Evolutionary conservation across 2,888 invertebrate species (phyloP).

Genomic region (Sympetrum striolatum): DNA sequence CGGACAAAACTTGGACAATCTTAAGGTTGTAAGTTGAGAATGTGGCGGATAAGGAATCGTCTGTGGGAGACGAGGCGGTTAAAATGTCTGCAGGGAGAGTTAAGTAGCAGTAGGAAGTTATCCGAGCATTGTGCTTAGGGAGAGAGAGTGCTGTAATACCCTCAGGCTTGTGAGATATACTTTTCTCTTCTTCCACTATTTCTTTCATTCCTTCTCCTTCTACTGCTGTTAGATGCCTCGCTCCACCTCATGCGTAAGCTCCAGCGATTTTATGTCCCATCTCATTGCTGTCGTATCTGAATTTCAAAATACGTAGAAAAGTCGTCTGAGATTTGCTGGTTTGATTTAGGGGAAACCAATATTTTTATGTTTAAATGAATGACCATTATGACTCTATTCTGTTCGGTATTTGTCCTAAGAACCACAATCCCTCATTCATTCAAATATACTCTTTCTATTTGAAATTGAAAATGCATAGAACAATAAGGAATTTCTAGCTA

Average conservation of each 20-base stretch:
- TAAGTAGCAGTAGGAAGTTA: neutral
- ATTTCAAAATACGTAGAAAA: neutral
- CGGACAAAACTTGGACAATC: constrained; percentile 44
- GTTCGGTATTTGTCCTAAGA: too few species aligned
- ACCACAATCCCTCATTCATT: too few species aligned
- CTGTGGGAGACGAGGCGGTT: neutral
- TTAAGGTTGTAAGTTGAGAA: constrained; percentile 31
- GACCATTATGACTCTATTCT: neutral
- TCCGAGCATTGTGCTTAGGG: neutral
- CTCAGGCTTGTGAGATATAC: neutral
- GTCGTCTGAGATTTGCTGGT: too few species aligned
- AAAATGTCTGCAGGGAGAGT: neutral
- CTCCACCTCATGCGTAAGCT: neutral
- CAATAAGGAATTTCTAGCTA: too few species aligned
- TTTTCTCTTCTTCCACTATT: neutral
- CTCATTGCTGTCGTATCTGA: neutral
- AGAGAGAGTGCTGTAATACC: neutral
- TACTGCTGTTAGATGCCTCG: neutral
- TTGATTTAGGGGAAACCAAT: too few species aligned
- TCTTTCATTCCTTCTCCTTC: neutral
- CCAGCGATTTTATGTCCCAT: neutral
- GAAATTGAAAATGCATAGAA: too few species aligned
- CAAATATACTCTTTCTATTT: too few species aligned
- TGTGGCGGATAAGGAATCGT: neutral
- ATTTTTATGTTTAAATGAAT: neutral